Evolutionary conservation across 2,888 invertebrate species (phyloP), one percentile per base, ranked within the genome.

Genomic region (Syrista parreyssii): DNA sequence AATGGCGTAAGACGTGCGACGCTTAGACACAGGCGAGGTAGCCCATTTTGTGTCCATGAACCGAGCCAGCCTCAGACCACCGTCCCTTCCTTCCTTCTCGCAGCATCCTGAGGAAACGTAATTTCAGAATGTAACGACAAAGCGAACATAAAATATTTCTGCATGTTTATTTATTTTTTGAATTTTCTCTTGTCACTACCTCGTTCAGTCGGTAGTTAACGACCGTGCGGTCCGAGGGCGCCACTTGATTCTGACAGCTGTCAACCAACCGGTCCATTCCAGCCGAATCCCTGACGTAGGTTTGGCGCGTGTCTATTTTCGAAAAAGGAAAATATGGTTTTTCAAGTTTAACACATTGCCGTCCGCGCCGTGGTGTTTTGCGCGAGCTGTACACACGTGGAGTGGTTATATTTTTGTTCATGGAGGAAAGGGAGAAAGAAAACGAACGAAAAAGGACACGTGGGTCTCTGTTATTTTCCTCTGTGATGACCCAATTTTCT

Each of bases 31-130:
- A 86, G 86, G 88, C 84, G 83, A 84, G 55, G 55, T 55, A 55
- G 23, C 82, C 81, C 78, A 84, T 83, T 86, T 88, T 88, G 82
- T 89, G 87, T 89, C 89, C 88, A 88, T 84, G 85, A 90, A 90
- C 89, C 89, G 88, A 90, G 90, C 90, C 90, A 89, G 86, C 85
- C 87, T 87, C 86, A 89, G 86, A 83, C 83, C 89, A 71, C 89
- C 90, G 89, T 90, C 90, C 90, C 89, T 88, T 86, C 84, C 88
- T 87, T 83, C 85, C 83, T 83, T 84, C 79, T 82, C 88, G 77
- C 84, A 80, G 82, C 80, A 80, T 75, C 81, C 80, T 83, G 34
- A 76, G 78, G 76, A 78, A 72, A 72, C 79, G 78, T 78, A 68
- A 77, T 76, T 78, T 76, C 78, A 71, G 69, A 75, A 71, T 76